Conservation (phyloP, 2,888 invertebrate genomes). For the Copidosoma aretas region DNA sequence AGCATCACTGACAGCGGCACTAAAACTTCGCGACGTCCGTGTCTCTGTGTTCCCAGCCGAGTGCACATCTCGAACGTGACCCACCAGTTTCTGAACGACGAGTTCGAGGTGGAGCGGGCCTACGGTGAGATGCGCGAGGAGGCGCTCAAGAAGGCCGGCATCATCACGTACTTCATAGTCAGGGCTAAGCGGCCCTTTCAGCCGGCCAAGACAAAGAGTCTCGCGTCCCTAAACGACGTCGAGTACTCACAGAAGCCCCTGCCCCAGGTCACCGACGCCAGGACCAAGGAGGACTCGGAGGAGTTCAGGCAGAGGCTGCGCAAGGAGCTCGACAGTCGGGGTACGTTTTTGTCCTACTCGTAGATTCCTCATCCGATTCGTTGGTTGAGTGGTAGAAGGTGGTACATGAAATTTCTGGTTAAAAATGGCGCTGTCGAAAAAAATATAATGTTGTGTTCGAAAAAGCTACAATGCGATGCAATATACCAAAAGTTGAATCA, state of each 20-base stretch:
- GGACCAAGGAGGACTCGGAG: constrained; percentile 69
- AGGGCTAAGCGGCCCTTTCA: constrained; percentile 78
- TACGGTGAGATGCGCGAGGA: constrained; percentile 92
- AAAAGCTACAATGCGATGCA: no score
- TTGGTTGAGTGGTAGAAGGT: no score
- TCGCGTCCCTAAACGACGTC: constrained; percentile 54
- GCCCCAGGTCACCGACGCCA: constrained; percentile 37
- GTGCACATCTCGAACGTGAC: constrained; percentile 95
- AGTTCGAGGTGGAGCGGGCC: constrained; percentile 92
- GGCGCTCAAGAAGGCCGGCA: constrained; percentile 82
- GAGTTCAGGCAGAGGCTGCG: constrained; percentile 81
- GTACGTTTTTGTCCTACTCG: constrained; percentile 64
- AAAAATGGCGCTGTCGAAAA: no score
- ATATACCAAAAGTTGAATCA: no score
- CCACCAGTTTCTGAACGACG: constrained; percentile 81
- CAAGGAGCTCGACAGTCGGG: constrained; percentile 84
- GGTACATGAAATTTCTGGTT: no score
- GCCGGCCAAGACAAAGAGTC: constrained; percentile 55
- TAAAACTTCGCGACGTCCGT: not conserved
- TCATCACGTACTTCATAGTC: constrained; percentile 91
- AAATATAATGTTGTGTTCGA: no score
- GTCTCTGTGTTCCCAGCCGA: constrained; percentile 58
- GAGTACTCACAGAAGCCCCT: constrained; percentile 42
- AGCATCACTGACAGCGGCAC: no score
- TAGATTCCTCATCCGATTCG: not conserved